These are phyloP conservation scores for Callipepla squamata DNA, from an alignment of 2,113 vertebrate species.

Conservation along the genomic window DNA sequence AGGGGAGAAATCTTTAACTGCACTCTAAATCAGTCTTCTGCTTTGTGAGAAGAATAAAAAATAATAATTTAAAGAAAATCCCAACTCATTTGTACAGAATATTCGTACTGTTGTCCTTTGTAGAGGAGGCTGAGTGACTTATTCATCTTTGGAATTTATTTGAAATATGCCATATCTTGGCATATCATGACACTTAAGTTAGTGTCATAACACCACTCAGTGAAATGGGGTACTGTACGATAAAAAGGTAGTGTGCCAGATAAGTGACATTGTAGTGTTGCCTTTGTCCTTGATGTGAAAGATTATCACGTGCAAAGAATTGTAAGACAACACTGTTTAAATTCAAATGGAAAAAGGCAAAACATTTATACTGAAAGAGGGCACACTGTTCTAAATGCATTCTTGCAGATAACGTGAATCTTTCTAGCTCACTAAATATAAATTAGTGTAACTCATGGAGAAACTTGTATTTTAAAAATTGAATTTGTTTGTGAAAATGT, in stretches of 20 bases:
- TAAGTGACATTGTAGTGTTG: conserved; percentile 2
- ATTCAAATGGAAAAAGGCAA: conserved; percentile 35
- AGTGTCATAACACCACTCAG: not conserved
- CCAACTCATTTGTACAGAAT: not conserved
- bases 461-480: not conserved
- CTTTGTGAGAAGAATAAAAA: not conserved
- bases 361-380: not conserved
- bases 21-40: not conserved
- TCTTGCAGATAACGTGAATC: not conserved
- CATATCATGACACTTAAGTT: not conserved
- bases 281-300: conserved; percentile 18
- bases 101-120: not conserved
- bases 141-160: not conserved
- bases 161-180: not conserved
- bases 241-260: conserved; percentile 7
- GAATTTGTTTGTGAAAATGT: not conserved
- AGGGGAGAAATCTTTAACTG: not conserved
- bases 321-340: conserved; percentile 1
- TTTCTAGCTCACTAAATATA: not conserved
- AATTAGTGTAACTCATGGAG: not conserved
- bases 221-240: not conserved
- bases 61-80: not conserved
- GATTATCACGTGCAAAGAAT: not conserved
- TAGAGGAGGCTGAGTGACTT: not conserved
- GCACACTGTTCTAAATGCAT: not conserved